Evolutionary conservation across 2,113 vertebrate genomes (phyloP).

Genomic region (Myotis yumanensis): DNA sequence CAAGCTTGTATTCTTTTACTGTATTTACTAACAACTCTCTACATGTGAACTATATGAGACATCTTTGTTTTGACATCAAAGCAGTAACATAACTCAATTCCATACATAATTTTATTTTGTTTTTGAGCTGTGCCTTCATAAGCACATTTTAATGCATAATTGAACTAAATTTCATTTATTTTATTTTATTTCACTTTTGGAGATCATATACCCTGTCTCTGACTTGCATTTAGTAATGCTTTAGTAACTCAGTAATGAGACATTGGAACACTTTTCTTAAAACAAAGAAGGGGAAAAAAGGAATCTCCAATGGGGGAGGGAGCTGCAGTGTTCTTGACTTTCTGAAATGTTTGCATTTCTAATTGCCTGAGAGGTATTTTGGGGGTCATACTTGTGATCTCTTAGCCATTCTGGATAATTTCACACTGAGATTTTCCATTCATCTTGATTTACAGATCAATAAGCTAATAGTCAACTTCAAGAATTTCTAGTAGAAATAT

Average conservation of each 20-base stretch:
- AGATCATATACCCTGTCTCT: slow-evolving; percentile 49
- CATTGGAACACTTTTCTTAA: slow-evolving; percentile 65
- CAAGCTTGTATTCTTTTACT: slow-evolving; percentile 41
- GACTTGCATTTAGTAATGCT: slow-evolving; percentile 66
- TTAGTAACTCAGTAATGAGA: slow-evolving; percentile 58
- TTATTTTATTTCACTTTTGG: slow-evolving; percentile 75
- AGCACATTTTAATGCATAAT: slow-evolving; percentile 81
- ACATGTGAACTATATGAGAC: slow-evolving; percentile 22
- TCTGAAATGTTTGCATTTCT: slow-evolving; percentile 47
- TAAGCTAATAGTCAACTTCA: background rate
- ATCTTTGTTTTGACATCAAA: slow-evolving; percentile 66
- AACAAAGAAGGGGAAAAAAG: background rate
- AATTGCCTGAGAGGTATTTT: background rate
- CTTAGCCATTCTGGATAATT: background rate
- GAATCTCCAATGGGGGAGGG: background rate
- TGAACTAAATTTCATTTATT: slow-evolving; percentile 77
- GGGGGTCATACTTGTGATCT: background rate
- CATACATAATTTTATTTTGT: slow-evolving; percentile 80
- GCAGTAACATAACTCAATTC: slow-evolving; percentile 63
- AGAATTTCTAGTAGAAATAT: background rate
- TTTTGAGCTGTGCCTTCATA: slow-evolving; percentile 66
- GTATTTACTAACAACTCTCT: background rate
- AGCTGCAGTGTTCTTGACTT: background rate
- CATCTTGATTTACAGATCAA: background rate
- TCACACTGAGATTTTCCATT: background rate